Conservation (phyloP, 2,888 invertebrate genomes). For the Melanargia galathea region DNA sequence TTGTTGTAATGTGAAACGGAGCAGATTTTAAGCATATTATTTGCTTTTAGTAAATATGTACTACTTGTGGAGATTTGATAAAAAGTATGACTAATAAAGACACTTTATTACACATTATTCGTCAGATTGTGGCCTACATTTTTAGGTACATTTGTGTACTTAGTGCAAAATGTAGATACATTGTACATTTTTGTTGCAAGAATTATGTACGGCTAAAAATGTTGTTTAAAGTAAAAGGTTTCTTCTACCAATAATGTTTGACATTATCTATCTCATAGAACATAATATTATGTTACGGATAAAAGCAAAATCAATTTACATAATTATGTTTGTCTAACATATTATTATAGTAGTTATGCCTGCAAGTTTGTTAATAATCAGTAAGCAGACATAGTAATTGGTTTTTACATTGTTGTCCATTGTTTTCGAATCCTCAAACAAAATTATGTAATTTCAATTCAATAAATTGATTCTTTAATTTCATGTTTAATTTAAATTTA, state of each 20-base stretch:
- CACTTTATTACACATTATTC: neutral
- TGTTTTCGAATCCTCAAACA: neutral
- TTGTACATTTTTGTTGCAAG: too few relatives aligned
- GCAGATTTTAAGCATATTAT: neutral
- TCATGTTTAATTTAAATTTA: neutral
- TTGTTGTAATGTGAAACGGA: neutral
- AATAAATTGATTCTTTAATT: neutral
- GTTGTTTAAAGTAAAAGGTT: neutral
- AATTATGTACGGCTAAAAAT: too few relatives aligned
- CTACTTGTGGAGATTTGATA: neutral
- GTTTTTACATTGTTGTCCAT: neutral
- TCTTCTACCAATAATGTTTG: neutral
- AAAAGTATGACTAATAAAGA: neutral
- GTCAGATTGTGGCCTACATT: neutral
- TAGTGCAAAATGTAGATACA: too few relatives aligned
- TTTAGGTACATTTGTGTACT: neutral
- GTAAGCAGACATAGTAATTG: too few relatives aligned
- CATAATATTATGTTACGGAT: too few relatives aligned
- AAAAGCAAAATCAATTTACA: too few relatives aligned
- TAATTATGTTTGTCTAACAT: too few relatives aligned
- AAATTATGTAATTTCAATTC: neutral
- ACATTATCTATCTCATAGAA: neutral
- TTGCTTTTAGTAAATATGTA: slow-evolving; percentile 1
- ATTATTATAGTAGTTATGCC: too few relatives aligned
- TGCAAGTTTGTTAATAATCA: too few relatives aligned